A percentile compares a stretch with the other conserved stretches of the same genome.
These are phyloP conservation scores for Nemoura dubitans DNA, from an alignment of 2,888 invertebrate genomes.

Conservation along the genomic window DNA sequence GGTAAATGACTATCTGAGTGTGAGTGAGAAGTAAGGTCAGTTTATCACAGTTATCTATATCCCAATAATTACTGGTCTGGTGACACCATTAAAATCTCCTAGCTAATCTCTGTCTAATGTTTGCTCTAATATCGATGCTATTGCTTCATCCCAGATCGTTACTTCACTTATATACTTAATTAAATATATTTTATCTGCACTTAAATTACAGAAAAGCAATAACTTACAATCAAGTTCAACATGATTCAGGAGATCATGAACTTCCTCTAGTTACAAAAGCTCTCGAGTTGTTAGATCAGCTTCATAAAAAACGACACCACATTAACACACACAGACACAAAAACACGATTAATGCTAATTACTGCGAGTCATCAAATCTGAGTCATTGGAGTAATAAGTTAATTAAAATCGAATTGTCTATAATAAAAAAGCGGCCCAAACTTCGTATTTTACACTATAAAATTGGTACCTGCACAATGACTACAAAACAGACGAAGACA, in stretches of 20 bases:
- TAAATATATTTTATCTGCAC: background rate
- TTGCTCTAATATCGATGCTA: background rate
- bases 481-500: conserved; percentile 65
- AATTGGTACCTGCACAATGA: conserved; percentile 64
- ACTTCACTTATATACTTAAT: background rate
- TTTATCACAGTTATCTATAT: too few species aligned
- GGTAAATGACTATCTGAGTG: too few species aligned
- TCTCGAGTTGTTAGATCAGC: background rate
- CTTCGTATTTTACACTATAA: too few species aligned
- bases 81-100: background rate
- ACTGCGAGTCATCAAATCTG: background rate
- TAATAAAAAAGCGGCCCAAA: too few species aligned
- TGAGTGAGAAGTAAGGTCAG: too few species aligned
- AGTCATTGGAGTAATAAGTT: background rate
- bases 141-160: background rate
- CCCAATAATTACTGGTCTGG: too few species aligned
- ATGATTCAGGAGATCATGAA: conserved; percentile 7
- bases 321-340: background rate
- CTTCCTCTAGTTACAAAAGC: background rate
- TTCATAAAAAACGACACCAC: background rate
- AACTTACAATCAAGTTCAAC: conserved; percentile 2
- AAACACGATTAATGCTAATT: background rate
- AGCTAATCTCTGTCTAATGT: background rate
- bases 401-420: background rate
- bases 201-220: background rate